Evolutionary conservation across 2,888 invertebrate genomes (phyloP), one percentile per base, ranked within the genome.

Genomic region (Parelbella ahira): DNA sequence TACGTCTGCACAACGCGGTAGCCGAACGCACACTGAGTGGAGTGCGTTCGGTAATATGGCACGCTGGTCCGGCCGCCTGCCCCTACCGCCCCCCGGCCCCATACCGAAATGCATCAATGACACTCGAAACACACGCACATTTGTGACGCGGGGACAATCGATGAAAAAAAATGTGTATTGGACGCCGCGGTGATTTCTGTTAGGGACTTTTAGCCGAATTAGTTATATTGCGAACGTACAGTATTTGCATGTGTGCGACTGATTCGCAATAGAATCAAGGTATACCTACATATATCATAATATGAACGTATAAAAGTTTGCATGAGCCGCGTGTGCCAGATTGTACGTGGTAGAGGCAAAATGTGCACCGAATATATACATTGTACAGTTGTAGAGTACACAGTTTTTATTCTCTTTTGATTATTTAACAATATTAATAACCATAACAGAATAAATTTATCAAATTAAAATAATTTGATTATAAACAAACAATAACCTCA

Each of bases 61-160:
- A 43, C 50, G 44, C 56, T 68, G 58, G 63, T 63, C 73, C 73
- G 65, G 67, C 63, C 67, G 63, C 65, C 63, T 55, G 60, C 38
- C 70, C 57, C 61, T 72, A 63, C 58, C 48, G 48, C 67, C 80
- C 73, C 67, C 58, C 62, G 62, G 62, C 68, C 80, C 75, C 83
- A 83, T 64, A 77, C 81, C 82, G 77, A 84, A 82, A 81, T 86
- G 87, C 87, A 86, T 86, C 86, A 84, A 83, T 84, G 84, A 81
- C 82, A 86, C 79, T 79, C 66, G 66, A 74, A 75, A 67, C 64
- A 80, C 77, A 77, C 84, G 81, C 84, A 82, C 81, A 81, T 77
- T 76, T 70, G 68, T 68, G 69, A 67, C 72, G 67, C 66, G 60
- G 53, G 39, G 55, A 57, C 55, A 56, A 58, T 58, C 58, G 56